Evolutionary conservation across 2,797 vertebrate species (phyloP), one percentile per base, ranked within the genome.

Genomic region (Botia kubotai): DNA sequence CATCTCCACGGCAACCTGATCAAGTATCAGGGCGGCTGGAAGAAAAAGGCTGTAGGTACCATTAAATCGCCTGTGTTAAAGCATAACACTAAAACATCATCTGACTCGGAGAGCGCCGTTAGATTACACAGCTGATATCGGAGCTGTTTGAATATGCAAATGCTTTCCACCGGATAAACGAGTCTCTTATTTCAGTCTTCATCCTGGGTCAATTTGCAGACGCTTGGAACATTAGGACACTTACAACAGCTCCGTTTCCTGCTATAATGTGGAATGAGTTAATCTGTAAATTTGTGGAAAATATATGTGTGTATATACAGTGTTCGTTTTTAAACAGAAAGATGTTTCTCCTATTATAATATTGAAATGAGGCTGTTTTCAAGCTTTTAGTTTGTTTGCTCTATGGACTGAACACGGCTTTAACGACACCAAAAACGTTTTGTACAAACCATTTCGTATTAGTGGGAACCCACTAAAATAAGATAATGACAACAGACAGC

Each of bases 1-100:
- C 83, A 89, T 91, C 83, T 88, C 85, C 85, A 87, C 84, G 82
- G 86, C 86, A 88, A 89, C 90, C 84, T 82, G 88, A 92, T 89
- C 65, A 79, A 84, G 88, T 84, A 86, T 81, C 81, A 79, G 86
- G 85, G 73, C 74, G 83, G 82, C 80, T 84, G 75, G 46, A 77
- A 53, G 78, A 79, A 48, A 71, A 67, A 73, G 60, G 19, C 53
- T 57, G 55, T 63, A 72, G 21, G 68, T 72, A 19, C 70, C 70
- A 73, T 80, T 80, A 80, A 74, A 29, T 58, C 21, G 0, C 53
- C 70, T 21, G 71, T 80, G 71, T 52, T 74, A 58, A 68, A 68
- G 62, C 71, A 72, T 21, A 67, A 68, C 71, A 58, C 78, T 58
- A 57, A 55, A 73, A 67, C 71, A 72, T 72, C 46, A 65, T 65